phyloP scores from a whole-genome alignment of 1,140 invertebrate genomes.

The Chironomus striatipennis region DNA sequence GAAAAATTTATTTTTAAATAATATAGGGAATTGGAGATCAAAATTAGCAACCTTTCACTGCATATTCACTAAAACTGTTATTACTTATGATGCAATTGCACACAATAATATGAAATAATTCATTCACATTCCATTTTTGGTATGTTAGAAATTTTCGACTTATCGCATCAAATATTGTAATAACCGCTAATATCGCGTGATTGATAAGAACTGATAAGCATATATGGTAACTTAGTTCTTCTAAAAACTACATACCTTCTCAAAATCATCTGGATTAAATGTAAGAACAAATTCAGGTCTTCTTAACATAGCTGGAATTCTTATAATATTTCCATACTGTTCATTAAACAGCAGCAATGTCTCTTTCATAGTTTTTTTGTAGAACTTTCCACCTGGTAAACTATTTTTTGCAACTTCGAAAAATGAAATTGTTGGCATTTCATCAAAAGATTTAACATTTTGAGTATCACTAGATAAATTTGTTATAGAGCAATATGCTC shows the following conservation, averaged over 20 bases:
- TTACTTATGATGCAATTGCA: too few relatives aligned
- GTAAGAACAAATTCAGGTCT: slow-evolving; percentile 28
- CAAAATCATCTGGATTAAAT: slow-evolving; percentile 34
- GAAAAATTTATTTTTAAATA: neutral
- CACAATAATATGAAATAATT: too few relatives aligned
- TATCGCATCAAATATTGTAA: too few relatives aligned
- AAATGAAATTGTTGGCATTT: neutral
- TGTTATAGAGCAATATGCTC: neutral
- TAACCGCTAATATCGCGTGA: too few relatives aligned
- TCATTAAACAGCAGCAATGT: slow-evolving; percentile 29
- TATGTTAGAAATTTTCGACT: neutral
- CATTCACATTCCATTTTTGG: too few relatives aligned
- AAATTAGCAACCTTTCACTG: too few relatives aligned
- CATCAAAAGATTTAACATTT: neutral
- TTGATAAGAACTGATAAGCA: too few relatives aligned
- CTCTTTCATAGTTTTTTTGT: slow-evolving; percentile 29
- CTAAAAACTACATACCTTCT: slow-evolving; percentile 24
- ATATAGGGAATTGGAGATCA: too few relatives aligned
- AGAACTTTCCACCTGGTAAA: slow-evolving; percentile 23
- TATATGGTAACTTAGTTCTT: too few relatives aligned
- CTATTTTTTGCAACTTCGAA: neutral
- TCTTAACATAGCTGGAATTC: slow-evolving; percentile 31
- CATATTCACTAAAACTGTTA: too few relatives aligned
- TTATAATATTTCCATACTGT: slow-evolving; percentile 33
- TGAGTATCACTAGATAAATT: neutral